These are phyloP conservation scores for Leptothorax acervorum DNA, from an alignment of 2,888 invertebrate species.

Conservation along the genomic window DNA sequence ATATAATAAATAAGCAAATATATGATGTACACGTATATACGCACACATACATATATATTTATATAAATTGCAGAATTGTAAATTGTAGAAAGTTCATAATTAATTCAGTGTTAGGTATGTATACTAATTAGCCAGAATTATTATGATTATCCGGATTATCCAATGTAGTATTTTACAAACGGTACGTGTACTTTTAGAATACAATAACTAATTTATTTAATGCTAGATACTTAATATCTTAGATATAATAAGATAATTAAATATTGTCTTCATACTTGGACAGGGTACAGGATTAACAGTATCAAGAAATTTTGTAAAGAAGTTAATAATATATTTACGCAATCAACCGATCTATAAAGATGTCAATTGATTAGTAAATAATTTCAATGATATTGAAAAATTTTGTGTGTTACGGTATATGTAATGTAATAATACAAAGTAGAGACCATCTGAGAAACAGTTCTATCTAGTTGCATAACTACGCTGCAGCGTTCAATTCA, in stretches of 20 bases:
- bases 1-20: conserved; percentile 35
- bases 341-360: background rate
- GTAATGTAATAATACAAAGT: too few relatives aligned
- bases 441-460: background rate
- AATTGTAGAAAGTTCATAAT: background rate
- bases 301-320: background rate
- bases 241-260: background rate
- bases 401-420: background rate
- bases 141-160: background rate
- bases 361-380: background rate
- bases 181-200: background rate
- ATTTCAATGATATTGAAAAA: conserved; percentile 4
- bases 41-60: background rate
- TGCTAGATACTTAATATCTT: background rate
- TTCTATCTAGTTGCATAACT: conserved; percentile 23
- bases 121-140: background rate
- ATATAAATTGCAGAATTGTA: background rate
- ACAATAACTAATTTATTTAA: background rate
- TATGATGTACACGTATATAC: background rate
- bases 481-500: background rate
- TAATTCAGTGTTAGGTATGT: background rate
- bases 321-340: background rate
- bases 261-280: background rate
- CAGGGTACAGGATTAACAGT: background rate
- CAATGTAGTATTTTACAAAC: background rate